A percentile compares a stretch with the other conserved stretches of the same genome.
These are phyloP conservation scores for Tinamus major DNA, from an alignment of 2,797 vertebrate species.

Conservation along the genomic window DNA sequence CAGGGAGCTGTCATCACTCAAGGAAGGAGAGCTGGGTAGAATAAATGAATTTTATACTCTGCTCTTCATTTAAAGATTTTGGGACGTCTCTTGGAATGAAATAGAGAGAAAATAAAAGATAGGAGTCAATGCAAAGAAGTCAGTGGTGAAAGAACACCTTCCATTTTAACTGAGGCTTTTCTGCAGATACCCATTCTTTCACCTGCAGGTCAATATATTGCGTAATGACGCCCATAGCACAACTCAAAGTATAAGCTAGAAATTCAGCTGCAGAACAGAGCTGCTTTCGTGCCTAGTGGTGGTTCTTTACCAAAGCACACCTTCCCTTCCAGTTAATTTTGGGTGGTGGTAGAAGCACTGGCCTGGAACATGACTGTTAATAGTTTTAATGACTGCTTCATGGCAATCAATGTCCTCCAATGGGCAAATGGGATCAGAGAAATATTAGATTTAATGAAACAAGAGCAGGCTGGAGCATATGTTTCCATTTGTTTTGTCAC, in stretches of 20 bases:
- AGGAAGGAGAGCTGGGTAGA: background rate
- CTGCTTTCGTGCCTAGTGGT: background rate
- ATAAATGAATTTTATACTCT: background rate
- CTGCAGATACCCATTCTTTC: background rate
- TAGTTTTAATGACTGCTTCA: constrained; percentile 24
- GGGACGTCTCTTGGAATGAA: background rate
- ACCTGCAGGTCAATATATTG: background rate
- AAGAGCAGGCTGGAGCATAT: background rate
- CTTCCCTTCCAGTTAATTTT: background rate
- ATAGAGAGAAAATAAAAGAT: background rate
- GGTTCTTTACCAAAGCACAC: background rate
- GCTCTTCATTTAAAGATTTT: background rate
- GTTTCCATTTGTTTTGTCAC: background rate
- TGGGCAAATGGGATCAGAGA: background rate
- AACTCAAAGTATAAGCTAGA: background rate
- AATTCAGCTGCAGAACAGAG: background rate
- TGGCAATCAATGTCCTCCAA: background rate
- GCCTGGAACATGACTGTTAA: background rate
- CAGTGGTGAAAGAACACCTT: background rate
- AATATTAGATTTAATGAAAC: background rate
- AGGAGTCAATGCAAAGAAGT: background rate
- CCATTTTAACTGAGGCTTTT: background rate
- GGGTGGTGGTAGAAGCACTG: background rate
- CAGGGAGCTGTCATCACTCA: background rate
- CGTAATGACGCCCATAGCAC: background rate